A percentile compares a stretch with the other conserved stretches of the same genome.
Conservation (phyloP, 2,113 vertebrate species). For the Vidua macroura region DNA sequence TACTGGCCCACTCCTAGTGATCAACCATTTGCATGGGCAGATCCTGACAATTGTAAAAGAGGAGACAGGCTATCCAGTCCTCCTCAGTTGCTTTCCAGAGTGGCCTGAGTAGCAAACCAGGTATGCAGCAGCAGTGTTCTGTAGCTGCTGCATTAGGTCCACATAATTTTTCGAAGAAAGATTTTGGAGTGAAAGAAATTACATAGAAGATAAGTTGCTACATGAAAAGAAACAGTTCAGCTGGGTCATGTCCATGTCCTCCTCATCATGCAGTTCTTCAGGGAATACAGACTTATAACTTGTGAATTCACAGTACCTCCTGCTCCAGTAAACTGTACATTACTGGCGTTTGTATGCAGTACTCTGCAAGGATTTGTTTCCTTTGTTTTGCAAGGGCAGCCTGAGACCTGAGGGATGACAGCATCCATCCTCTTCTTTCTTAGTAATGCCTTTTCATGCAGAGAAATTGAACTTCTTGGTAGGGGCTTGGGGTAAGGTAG, state of each 20-base stretch:
- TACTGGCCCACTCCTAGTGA: not conserved
- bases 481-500: not conserved
- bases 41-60: not conserved
- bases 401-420: not conserved
- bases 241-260: not conserved
- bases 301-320: not conserved
- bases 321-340: not conserved
- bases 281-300: not conserved
- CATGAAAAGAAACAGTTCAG: not conserved
- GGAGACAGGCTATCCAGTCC: not conserved
- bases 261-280: not conserved
- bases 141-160: not conserved
- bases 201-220: not conserved
- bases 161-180: not conserved
- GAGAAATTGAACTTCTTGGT: not conserved
- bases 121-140: not conserved
- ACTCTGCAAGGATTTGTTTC: not conserved
- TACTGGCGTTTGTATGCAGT: accelerated
- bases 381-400: not conserved
- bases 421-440: not conserved
- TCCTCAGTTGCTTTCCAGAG: not conserved
- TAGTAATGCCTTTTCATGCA: not conserved
- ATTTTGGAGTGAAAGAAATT: not conserved
- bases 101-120: not conserved
- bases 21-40: not conserved